Base-by-base conservation (phyloP, 2,113 vertebrate species). In the Desmodus rotundus region DNA sequence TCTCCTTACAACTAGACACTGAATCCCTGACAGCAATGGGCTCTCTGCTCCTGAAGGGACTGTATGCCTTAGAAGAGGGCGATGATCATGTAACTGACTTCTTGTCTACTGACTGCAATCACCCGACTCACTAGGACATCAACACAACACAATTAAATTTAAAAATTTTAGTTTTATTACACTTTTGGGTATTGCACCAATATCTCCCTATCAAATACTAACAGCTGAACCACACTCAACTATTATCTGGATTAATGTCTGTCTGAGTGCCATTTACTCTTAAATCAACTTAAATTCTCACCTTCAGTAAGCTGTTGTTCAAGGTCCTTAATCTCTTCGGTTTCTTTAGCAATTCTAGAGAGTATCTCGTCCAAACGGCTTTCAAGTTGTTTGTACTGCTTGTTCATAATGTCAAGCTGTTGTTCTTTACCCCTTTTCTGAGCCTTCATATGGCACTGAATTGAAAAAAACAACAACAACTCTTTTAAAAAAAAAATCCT, bases 271-370 rank as follows among this genome's bases (percentile, higher is more conserved):
- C 36, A 81, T 28, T 82, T 33, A 86, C 22, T 13, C 63, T 74
- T 61, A 95, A 96, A 45, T 77, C 16, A 88, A 87, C 31, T 87
- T 83, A 84, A 95, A 73, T 93, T 93, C 95, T 93, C 95, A 99
- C 99, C 99, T 20, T 99, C 99, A 0, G 99, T 99, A 80, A 99
- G 99, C 96, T 99, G 99, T 84, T 99, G 99, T 97, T 99, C 99
- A 98, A 99, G 98, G 92, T 99, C 99, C 97, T 98, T 99, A 97
- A 99, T 99, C 97, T 99, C 99, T 97, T 99, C 99, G 0, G 99
- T 99, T 97, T 99, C 99, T 95, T 98, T 98, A 52, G 99, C 98
- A 87, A 99, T 99, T 88, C 99, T 98, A 73, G 98, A 99, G 54
- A 99, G 98, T 98, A 99, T 98, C 72, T 99, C 98, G 31, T 99